These are phyloP conservation scores for Apostichopus leukothele DNA, from an alignment of 53 echinoderm and acorn worm genomes.

Conservation along the genomic window DNA sequence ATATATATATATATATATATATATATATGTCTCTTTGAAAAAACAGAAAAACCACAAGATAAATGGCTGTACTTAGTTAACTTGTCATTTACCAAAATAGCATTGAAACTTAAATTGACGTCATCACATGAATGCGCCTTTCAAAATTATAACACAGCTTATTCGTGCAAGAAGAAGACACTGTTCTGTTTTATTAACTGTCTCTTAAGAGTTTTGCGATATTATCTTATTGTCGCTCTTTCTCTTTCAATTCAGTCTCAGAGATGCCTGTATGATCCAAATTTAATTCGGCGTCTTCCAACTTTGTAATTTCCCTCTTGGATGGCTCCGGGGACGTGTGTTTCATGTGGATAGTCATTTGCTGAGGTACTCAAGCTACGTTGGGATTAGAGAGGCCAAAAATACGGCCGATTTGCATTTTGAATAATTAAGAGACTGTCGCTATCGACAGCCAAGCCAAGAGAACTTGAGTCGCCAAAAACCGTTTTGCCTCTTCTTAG, in stretches of 20 bases:
- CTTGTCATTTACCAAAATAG: no score
- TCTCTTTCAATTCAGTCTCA: not conserved
- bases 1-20: no score
- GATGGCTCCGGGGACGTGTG: constrained; percentile 24
- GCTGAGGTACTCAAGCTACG: constrained; percentile 32
- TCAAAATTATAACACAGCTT: no score
- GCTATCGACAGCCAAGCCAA: not conserved
- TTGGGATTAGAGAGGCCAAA: constrained; percentile 24
- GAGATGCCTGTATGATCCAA: not conserved
- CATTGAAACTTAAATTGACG: no score
- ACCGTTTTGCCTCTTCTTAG: no score
- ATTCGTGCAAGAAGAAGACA: no score
- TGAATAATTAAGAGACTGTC: constrained; percentile 10
- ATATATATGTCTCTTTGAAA: no score
- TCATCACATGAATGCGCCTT: no score
- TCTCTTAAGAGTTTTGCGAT: not conserved
- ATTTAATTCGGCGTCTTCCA: constrained; percentile 16
- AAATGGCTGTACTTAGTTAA: no score
- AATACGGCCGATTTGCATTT: not conserved
- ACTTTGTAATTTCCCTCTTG: not conserved
- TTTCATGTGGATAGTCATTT: constrained; percentile 5
- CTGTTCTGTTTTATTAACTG: not conserved
- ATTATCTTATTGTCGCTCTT: not conserved
- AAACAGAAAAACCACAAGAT: no score
- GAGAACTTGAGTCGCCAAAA: no score